phyloP scores from a whole-genome alignment of 2,888 invertebrate species.

The Tiphia femorata region DNA sequence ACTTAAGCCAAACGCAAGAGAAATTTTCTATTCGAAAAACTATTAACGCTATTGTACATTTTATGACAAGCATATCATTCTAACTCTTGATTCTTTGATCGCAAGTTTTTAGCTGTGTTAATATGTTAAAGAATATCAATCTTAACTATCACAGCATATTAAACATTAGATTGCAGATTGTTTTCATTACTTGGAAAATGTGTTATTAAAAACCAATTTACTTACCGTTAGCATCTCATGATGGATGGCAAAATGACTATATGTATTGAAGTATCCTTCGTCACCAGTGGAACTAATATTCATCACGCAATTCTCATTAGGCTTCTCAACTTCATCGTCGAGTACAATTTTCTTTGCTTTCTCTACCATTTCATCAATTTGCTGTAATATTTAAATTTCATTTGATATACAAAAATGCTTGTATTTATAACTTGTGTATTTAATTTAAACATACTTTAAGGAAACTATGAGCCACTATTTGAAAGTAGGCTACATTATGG shows the following conservation, averaged over 20 bases:
- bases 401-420: conserved; percentile 1
- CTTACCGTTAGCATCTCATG: conserved; percentile 91
- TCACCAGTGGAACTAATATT: conserved; percentile 76
- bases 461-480: neutral
- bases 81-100: too few relatives aligned
- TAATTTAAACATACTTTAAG: neutral
- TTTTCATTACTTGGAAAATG: conserved; percentile 5
- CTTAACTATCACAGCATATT: neutral
- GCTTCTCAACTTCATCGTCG: conserved; percentile 50
- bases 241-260: conserved; percentile 93
- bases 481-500: too few relatives aligned
- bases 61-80: neutral
- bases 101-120: too few relatives aligned
- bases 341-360: conserved; percentile 61
- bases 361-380: conserved; percentile 64
- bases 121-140: neutral
- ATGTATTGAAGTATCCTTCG: conserved; percentile 84
- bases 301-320: conserved; percentile 57
- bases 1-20: too few relatives aligned
- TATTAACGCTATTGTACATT: too few relatives aligned
- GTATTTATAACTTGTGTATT: neutral
- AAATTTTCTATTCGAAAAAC: too few relatives aligned
- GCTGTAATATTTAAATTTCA: conserved; percentile 41
- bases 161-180: neutral
- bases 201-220: conserved; percentile 14